Evolutionary conservation across 2,113 vertebrate species (phyloP), one percentile per base, ranked within the genome.

Genomic region (Urocolius indicus): DNA sequence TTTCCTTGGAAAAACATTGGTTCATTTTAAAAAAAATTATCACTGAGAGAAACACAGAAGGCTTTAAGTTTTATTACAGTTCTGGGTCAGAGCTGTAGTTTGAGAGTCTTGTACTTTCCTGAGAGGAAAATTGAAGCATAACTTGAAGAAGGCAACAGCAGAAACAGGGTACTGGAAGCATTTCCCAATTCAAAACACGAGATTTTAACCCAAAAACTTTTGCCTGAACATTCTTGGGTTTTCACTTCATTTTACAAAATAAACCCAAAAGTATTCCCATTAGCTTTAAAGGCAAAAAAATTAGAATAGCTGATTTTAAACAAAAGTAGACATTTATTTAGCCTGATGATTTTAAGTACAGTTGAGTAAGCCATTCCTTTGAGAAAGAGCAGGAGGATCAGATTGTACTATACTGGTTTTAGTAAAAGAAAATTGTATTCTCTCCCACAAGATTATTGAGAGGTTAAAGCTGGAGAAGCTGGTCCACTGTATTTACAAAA

Each of bases 1-100:
- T 75, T 89, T 84, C 91, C 62, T 79, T 89, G 61, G 67, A 80
- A 90, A 88, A 94, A 73, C 2, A 7, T 48, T 74, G 57, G 94
- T 52, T 93, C 32, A 19, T 80, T 79, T 24, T 20, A 43, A 43
- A n/a, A 76, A 54, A 34, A 16, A 41, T 57, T 74, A 74, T 57
- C 52, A 43, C 18, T 48, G 34, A 29, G 22, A 77, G 94, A 82
- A 57, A 72, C 19, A 10, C 20, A 69, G 36, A 79, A 19, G 24
- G 8, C 5, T 83, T 73, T 49, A 75, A 75, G 46, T 24, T 84
- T 43, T 36, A 26, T 62, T 32, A 55, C 7, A 5, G 30, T 34
- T 62, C 71, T 80, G 77, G 45, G 85, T 63, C 16, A 59, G 27
- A 71, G 24, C 71, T 48, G 6, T 22, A 61, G 26, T 62, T 72